Evolutionary conservation across 2,888 invertebrate species (phyloP), one percentile per base, ranked within the genome.

Genomic region (Brachypalpus laphriformis): DNA sequence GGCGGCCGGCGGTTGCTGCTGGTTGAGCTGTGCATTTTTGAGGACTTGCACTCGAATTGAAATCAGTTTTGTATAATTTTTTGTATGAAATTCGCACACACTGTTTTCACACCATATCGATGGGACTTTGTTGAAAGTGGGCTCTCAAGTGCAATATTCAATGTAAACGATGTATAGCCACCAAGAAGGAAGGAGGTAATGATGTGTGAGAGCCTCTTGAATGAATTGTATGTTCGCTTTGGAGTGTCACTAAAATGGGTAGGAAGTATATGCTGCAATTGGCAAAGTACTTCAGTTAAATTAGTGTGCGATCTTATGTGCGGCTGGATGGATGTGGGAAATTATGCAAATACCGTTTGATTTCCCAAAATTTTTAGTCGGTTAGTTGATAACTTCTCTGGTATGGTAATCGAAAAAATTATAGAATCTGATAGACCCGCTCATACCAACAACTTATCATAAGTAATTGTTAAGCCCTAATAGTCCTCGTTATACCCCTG

Each of bases 101-200:
- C 31, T 78, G 65, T 71, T 85, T 81, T 85, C 75, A 85, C 85
- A 66, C 81, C 81, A 25, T 5, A 85, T 74, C 49, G 40, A 57
- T 47, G 80, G 63, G 51, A 83, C 63, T 54, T 18, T 40, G 56
- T 20, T 11, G 45, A 45, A 75, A 65, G 61, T 59, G 28, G 45
- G 40, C 28, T 22, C 51, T 81, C 18, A 40, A 81, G 85, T 71
- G 51, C 37, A 28, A 66, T 47, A 63, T 59, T 65, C 56, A 40
- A 71, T 85, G 81, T 34, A 85, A 76, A 65, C 47, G 49, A 25
- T 70, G 72, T 63, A 54, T 4, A 34, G 61, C 71, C 81, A 68
- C 75, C 75, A 81, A 85, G 81, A 75, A 81, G 85, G 85, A 85
- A 85, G 85, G 75, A 85, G 85, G 81, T 76, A 85, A 85, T 85